Base-by-base conservation (phyloP, 2,113 vertebrate species). In the Brachyhypopomus gauderio region DNA sequence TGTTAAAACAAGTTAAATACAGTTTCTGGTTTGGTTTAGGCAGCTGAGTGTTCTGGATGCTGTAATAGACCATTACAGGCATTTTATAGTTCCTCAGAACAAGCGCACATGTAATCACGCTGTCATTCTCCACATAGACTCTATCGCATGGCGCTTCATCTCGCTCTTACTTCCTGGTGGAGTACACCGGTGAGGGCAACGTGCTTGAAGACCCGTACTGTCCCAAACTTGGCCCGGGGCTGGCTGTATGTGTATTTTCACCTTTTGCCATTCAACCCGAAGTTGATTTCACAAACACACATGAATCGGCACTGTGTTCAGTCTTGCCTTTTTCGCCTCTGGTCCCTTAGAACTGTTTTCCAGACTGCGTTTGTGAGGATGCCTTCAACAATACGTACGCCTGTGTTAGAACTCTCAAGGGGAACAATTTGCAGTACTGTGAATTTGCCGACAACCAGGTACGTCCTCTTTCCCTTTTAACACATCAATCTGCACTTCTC, bases 361-460 rank as follows among this genome's bases (percentile, higher is more conserved):
- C 94, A 8, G 91, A 95, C 88, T 95, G 94, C 16, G 92, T 94
- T 63, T 95, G 94, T 23, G 93, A 95, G 34, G 94, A 95, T 16
- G 88, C 94, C 78, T 92, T 87, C 79, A 95, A 95, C 88, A 95
- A 95, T 87, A 95, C 94, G 0, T 95, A 94, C n/a, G 94, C 94
- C 81, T 95, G 94, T 36, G 92, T 94, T 66, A 72, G 94, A 48
- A 93, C 88, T 3, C 85, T 95, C 0, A 78, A 79, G 0, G 41
- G 80, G 0, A 36, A 70, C 19, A 62, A 94, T 86, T 84, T 95
- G n/a, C 94, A 94, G 77, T 95, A 95, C 88, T 95, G 94, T 73
- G 94, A 95, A 88, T 94, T 94, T 79, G 93, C 93, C 0, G 94
- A 95, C 90, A 90, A 25, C 7, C 92, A 94, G 93, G 94, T 79